Evolutionary conservation across 2,888 invertebrate genomes (phyloP).

Genomic region (Conus canariensis): DNA sequence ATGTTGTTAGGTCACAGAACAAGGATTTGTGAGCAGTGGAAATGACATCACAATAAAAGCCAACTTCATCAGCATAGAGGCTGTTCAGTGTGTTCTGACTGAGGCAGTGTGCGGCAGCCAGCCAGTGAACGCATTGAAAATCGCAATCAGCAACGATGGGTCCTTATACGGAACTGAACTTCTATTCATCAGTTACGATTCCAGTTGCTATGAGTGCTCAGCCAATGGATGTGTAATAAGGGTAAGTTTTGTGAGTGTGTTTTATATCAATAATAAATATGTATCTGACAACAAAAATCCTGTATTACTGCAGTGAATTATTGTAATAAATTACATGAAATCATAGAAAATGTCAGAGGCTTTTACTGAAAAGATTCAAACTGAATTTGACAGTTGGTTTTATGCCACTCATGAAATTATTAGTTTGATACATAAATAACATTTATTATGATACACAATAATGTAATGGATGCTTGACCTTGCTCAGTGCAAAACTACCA

Average conservation of each 20-base stretch:
- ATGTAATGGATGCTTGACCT: too few relatives aligned
- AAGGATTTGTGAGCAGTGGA: neutral
- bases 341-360: too few relatives aligned
- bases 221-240: slow-evolving; percentile 41
- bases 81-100: slow-evolving; percentile 45
- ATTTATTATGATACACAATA: too few relatives aligned
- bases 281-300: too few relatives aligned
- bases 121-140: slow-evolving; percentile 29
- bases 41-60: slow-evolving; percentile 17
- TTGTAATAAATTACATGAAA: too few relatives aligned
- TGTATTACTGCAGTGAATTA: too few relatives aligned
- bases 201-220: slow-evolving; percentile 50
- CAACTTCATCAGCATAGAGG: slow-evolving; percentile 49
- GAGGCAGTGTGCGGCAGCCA: slow-evolving; percentile 37
- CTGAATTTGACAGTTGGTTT: too few relatives aligned
- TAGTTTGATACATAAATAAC: too few relatives aligned
- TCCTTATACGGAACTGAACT: slow-evolving; percentile 21
- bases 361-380: too few relatives aligned
- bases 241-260: slow-evolving; percentile 44
- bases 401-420: too few relatives aligned
- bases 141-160: slow-evolving; percentile 53
- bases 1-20: slow-evolving; percentile 8
- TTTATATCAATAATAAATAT: too few relatives aligned
- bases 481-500: too few relatives aligned
- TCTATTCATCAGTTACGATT: slow-evolving; percentile 51